Conservation (phyloP, 2,888 invertebrate species). For the Sisyra terminalis region DNA sequence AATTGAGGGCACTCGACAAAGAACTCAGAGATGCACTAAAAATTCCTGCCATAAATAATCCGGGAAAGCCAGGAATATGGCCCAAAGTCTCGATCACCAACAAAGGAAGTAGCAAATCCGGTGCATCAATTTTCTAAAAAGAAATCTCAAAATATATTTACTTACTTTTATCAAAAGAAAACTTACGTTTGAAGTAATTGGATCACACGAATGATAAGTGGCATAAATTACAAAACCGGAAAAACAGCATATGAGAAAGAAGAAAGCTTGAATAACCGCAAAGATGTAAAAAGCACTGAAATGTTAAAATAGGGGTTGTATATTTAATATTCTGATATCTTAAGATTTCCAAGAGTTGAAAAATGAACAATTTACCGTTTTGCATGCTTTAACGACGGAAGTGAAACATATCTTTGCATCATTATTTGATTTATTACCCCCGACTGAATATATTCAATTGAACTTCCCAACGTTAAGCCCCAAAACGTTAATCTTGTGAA, state of each 20-base stretch:
- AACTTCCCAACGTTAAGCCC: constrained; percentile 58
- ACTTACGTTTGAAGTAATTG: too few relatives aligned
- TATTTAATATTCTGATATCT: too few relatives aligned
- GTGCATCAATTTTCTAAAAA: background rate
- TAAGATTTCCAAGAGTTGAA: too few relatives aligned
- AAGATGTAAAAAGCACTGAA: too few relatives aligned
- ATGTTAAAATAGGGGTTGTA: too few relatives aligned
- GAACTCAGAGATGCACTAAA: background rate
- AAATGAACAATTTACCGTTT: constrained; percentile 21
- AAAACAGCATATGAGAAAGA: too few relatives aligned
- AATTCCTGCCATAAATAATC: background rate
- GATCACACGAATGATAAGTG: too few relatives aligned
- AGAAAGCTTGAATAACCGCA: too few relatives aligned
- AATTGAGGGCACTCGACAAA: background rate
- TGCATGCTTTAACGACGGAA: constrained; percentile 52
- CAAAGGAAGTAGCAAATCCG: background rate
- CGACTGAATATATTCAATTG: constrained; percentile 58
- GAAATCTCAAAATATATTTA: too few relatives aligned
- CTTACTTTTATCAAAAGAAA: too few relatives aligned
- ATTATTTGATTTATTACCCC: constrained; percentile 70
- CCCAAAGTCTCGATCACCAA: background rate
- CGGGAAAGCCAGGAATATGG: background rate
- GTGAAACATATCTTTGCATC: constrained; percentile 66
- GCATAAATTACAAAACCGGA: too few relatives aligned
- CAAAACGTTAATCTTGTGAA: constrained; percentile 62